A percentile compares a stretch with the other conserved stretches of the same genome.
These are phyloP conservation scores for Schizothorax lantsangensis DNA, from an alignment of 2,797 vertebrate species.

Conservation along the genomic window DNA sequence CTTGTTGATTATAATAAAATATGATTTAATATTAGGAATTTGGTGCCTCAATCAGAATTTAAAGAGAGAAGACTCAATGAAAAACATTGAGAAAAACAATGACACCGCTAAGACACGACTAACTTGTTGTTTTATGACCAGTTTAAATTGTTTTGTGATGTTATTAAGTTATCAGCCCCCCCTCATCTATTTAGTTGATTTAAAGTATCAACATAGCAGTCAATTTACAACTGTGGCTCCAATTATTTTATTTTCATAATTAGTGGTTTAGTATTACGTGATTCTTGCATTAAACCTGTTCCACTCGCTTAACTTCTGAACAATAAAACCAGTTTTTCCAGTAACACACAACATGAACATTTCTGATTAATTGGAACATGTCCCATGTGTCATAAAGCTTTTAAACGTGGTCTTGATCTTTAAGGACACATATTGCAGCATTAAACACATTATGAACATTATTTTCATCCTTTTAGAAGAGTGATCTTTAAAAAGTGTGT, in stretches of 20 bases:
- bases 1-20: background rate
- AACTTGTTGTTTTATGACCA: background rate
- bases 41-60: background rate
- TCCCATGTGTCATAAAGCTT: background rate
- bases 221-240: background rate
- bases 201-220: background rate
- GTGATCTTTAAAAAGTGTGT: background rate
- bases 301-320: background rate
- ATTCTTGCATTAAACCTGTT: background rate
- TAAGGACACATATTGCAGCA: too few species aligned
- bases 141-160: background rate
- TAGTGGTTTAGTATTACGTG: background rate
- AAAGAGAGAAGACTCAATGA: background rate
- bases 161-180: background rate
- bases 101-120: background rate
- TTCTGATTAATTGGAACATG: background rate
- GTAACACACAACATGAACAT: background rate
- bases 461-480: background rate
- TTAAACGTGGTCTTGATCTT: background rate
- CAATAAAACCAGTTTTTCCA: background rate
- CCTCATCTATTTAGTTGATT: background rate
- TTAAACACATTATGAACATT: background rate
- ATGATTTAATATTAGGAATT: background rate
- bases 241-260: too few species aligned
- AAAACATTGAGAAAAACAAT: background rate